These are phyloP conservation scores for Lepetodrilus schrolli DNA, from an alignment of 2,888 invertebrate species.

Conservation along the genomic window DNA sequence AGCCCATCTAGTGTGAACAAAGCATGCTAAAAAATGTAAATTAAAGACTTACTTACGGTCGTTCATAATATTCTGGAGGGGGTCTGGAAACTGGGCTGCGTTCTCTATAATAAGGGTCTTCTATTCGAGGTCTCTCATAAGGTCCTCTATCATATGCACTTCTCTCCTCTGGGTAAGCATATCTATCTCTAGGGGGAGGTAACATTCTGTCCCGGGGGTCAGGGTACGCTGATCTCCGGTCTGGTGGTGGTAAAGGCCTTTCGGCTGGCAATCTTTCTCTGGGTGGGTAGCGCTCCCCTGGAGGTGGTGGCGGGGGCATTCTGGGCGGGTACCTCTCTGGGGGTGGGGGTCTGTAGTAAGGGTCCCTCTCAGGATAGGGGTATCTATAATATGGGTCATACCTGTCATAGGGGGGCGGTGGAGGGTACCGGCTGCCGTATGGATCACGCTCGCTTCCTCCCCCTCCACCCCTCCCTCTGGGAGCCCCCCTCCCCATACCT, in stretches of 20 bases:
- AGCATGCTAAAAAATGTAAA: background rate
- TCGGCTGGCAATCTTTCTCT: slow-evolving; percentile 2
- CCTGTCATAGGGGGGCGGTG: slow-evolving; percentile 37
- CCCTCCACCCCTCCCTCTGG: background rate
- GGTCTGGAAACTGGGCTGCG: slow-evolving; percentile 45
- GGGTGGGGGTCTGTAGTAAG: slow-evolving; percentile 57
- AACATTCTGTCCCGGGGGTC: slow-evolving; percentile 52
- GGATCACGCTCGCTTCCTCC: slow-evolving; percentile 8
- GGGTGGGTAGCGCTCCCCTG: slow-evolving; percentile 45
- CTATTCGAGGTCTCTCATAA: slow-evolving; percentile 34
- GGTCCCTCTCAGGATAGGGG: slow-evolving; percentile 50
- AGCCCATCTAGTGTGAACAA: too few relatives aligned
- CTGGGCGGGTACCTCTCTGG: slow-evolving; percentile 50
- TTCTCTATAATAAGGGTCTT: slow-evolving; percentile 62
- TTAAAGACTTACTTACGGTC: slow-evolving; percentile 35
- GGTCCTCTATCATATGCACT: slow-evolving; percentile 39
- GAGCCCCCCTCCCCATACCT: background rate
- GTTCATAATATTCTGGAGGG: slow-evolving; percentile 52
- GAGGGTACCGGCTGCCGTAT: slow-evolving; percentile 29
- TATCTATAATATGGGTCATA: slow-evolving; percentile 49
- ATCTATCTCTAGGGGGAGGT: slow-evolving; percentile 44
- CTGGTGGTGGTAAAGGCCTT: slow-evolving; percentile 37
- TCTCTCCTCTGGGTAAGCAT: slow-evolving; percentile 46
- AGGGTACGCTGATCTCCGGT: slow-evolving; percentile 42
- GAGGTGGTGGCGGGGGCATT: slow-evolving; percentile 45